A percentile compares a stretch with the other conserved stretches of the same genome.
Evolutionary conservation across 2,888 invertebrate species (phyloP).

Genomic region (Sarcophaga rosellei): DNA sequence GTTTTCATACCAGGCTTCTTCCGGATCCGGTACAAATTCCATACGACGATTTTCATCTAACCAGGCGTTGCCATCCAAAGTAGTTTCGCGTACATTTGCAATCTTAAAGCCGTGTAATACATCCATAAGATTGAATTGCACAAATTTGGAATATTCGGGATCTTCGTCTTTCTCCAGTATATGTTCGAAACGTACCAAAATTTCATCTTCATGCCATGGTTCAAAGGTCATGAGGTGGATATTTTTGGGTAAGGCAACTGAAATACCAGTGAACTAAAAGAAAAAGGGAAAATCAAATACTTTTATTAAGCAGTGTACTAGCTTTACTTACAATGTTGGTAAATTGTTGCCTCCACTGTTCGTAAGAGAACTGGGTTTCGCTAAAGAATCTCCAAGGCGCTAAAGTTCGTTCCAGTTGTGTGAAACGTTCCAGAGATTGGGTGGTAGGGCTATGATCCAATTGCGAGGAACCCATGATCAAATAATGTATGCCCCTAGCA

Average conservation of each 20-base stretch:
- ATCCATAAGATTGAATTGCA: conserved; percentile 78
- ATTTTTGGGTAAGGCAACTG: conserved; percentile 84
- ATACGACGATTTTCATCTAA: conserved; percentile 81
- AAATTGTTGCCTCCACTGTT: too few relatives aligned
- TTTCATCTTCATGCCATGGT: conserved; percentile 85
- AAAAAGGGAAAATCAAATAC: conserved; percentile 10
- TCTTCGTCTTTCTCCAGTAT: conserved; percentile 85
- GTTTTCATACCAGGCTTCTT: conserved; percentile 66
- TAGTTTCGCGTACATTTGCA: conserved; percentile 84
- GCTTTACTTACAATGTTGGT: too few relatives aligned
- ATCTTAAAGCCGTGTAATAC: conserved; percentile 82
- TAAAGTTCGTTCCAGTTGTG: too few relatives aligned
- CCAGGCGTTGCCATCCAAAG: conserved; percentile 87
- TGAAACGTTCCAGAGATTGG: too few relatives aligned
- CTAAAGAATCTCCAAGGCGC: too few relatives aligned
- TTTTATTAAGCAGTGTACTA: too few relatives aligned
- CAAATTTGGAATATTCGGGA: conserved; percentile 79
- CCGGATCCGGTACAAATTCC: conserved; percentile 77
- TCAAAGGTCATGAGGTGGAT: conserved; percentile 91
- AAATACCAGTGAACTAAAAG: conserved; percentile 83
- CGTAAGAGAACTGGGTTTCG: too few relatives aligned
- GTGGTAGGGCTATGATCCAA: too few relatives aligned
- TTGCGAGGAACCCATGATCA: too few relatives aligned
- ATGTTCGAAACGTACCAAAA: conserved; percentile 90
- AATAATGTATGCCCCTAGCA: too few relatives aligned